Evolutionary conservation across 2,113 vertebrate species (phyloP), one percentile per base, ranked within the genome.

Genomic region (Clarias gariepinus): DNA sequence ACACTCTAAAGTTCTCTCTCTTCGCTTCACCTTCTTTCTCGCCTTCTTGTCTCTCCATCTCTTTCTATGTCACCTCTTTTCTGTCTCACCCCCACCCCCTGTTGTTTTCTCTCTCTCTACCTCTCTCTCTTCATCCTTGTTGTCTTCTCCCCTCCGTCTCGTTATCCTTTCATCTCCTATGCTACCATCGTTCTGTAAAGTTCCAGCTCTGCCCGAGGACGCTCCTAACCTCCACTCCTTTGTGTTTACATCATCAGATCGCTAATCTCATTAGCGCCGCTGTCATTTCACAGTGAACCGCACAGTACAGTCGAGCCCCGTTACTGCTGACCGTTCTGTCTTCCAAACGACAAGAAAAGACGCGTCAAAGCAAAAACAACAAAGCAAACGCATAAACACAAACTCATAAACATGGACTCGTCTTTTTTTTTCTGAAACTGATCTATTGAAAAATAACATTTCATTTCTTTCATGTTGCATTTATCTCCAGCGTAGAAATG

Each of bases 171-270:
- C 33, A 57, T 84, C 21, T 41, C 33, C 28, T 57, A 21, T n/a
- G 47, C 28, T 30, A 4, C 33, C 36, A 47, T 85, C 3, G 60
- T 64, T 41, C 52, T 15, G 68, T 47, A 76, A 81, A 52, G 33
- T 73, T 82, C 33, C 63, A 80, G 71, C 71, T 57, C 77, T 74
- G 69, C 82, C 85, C 33, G 30, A 84, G 85, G 82, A 87, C 7
- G 33, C 55, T 85, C 76, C 85, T 79, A 58, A 79, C 77, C 77
- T 79, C 77, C 18, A 33, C 77, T 79, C 18, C 55, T 19, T 33
- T 58, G n/a, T 83, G 84, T 85, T 87, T 80, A 85, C 73, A 87
- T 89, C 83, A 89, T 89, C 88, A 89, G 78, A 78, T 73, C 79
- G 60, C 86, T 84, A 81, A 86, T 90, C 84, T 80, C 81, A 86